Evolutionary conservation across 1,140 invertebrate species (phyloP).

Genomic region (Stegodyphus dumicola): DNA sequence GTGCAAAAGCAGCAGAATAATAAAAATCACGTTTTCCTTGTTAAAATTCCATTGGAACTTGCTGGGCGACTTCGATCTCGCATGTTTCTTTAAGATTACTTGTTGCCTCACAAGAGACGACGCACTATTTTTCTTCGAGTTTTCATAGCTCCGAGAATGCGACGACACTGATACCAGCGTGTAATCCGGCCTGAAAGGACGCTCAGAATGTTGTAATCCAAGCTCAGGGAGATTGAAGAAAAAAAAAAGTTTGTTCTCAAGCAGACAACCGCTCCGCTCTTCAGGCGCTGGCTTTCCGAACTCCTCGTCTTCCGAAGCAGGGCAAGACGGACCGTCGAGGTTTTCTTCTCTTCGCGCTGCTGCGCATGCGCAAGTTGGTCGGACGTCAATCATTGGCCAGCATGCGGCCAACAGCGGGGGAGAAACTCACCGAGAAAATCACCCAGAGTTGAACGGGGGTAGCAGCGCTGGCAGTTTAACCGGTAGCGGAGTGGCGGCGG

Average conservation of each 20-base stretch:
- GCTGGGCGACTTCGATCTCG: constrained; percentile 5
- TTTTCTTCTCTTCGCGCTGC: neutral
- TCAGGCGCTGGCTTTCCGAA: neutral
- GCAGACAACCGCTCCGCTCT: neutral
- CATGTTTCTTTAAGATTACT: neutral
- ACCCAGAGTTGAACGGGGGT: constrained; percentile 41
- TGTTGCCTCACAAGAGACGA: neutral
- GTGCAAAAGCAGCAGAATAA: neutral
- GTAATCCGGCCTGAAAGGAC: neutral
- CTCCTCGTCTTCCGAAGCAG: constrained; percentile 23
- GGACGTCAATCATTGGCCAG: constrained; percentile 56
- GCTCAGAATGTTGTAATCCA: neutral
- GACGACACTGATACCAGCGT: neutral
- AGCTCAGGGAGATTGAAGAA: neutral
- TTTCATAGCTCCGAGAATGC: neutral
- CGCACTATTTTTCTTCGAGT: neutral
- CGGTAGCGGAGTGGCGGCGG: constrained; percentile 30
- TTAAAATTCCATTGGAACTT: constrained; percentile 39
- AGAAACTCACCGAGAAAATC: constrained; percentile 25
- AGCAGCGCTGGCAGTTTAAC: constrained; percentile 54
- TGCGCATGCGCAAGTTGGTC: constrained; percentile 29
- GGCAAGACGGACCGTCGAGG: constrained; percentile 23
- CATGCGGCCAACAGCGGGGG: constrained; percentile 29
- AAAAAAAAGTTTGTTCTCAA: neutral
- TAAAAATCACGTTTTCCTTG: constrained; percentile 30